A percentile compares a stretch with the other conserved stretches of the same genome.
phyloP scores from a whole-genome alignment of 2,113 vertebrate species.

The Phycodurus eques region DNA sequence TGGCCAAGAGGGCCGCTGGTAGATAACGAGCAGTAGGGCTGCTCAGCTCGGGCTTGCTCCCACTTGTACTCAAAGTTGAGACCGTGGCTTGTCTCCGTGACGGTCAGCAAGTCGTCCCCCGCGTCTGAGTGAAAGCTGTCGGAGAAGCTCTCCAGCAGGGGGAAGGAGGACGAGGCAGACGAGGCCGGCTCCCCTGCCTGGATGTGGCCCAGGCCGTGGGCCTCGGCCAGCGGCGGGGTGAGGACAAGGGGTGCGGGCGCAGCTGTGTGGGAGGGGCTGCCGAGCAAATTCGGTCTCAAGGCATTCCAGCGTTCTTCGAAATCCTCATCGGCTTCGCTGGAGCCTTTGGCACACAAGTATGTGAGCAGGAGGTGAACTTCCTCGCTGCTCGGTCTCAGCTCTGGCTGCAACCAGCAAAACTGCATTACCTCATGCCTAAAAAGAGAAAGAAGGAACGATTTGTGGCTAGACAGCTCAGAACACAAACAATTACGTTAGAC shows the following conservation, averaged over 20 bases:
- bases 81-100: slow-evolving; percentile 93
- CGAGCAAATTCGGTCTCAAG: slow-evolving; percentile 81
- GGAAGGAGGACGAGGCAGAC: slow-evolving; percentile 84
- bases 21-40: slow-evolving; percentile 75
- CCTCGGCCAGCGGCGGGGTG: slow-evolving; percentile 35
- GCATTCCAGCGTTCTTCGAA: slow-evolving; percentile 94
- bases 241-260: slow-evolving; percentile 40
- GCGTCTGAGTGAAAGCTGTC: slow-evolving; percentile 85
- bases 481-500: background rate
- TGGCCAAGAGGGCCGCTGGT: slow-evolving; percentile 78
- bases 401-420: slow-evolving; percentile 97
- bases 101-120: slow-evolving; percentile 89
- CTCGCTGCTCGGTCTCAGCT: slow-evolving; percentile 89
- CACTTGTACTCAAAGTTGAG: slow-evolving; percentile 98
- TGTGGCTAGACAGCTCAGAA: background rate
- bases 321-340: slow-evolving; percentile 85
- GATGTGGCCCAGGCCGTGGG: slow-evolving; percentile 39
- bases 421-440: slow-evolving; percentile 98
- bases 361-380: slow-evolving; percentile 93
- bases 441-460: background rate
- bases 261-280: slow-evolving; percentile 58
- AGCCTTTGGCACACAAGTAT: slow-evolving; percentile 89
- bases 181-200: slow-evolving; percentile 72
- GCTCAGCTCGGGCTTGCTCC: slow-evolving; percentile 82
- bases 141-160: slow-evolving; percentile 89